Conservation (phyloP, 2,113 vertebrate genomes). For the Mustela lutreola region DNA sequence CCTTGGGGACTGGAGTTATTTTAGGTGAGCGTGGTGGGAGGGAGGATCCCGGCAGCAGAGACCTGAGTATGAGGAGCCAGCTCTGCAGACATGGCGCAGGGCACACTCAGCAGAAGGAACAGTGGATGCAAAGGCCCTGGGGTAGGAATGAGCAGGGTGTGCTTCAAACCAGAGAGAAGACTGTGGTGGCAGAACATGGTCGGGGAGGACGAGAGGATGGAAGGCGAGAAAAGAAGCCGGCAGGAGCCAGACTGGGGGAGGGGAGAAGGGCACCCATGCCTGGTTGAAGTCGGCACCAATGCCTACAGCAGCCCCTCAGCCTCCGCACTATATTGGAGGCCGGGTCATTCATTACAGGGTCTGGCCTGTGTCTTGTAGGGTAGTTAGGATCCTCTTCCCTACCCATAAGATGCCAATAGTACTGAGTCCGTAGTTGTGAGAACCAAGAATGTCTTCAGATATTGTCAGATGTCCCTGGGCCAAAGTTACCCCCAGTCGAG, state of each 20-base stretch:
- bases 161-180: background rate
- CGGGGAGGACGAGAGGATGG: background rate
- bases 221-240: background rate
- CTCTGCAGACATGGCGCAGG: background rate
- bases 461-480: background rate
- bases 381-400: background rate
- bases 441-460: background rate
- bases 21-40: background rate
- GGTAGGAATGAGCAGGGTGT: background rate
- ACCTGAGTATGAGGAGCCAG: background rate
- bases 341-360: background rate
- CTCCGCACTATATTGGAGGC: fast-evolving
- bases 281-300: background rate
- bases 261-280: background rate
- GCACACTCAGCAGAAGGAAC: too few relatives aligned
- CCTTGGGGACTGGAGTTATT: background rate
- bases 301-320: background rate
- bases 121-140: background rate
- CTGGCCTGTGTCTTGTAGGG: background rate
- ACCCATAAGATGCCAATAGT: background rate
- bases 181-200: background rate
- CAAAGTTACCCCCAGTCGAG: background rate
- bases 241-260: background rate
- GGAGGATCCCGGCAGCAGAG: background rate
- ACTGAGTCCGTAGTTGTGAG: background rate